Evolutionary conservation across 2,888 invertebrate genomes (phyloP), one percentile per base, ranked within the genome.

Genomic region (Blastobasis adustella): DNA sequence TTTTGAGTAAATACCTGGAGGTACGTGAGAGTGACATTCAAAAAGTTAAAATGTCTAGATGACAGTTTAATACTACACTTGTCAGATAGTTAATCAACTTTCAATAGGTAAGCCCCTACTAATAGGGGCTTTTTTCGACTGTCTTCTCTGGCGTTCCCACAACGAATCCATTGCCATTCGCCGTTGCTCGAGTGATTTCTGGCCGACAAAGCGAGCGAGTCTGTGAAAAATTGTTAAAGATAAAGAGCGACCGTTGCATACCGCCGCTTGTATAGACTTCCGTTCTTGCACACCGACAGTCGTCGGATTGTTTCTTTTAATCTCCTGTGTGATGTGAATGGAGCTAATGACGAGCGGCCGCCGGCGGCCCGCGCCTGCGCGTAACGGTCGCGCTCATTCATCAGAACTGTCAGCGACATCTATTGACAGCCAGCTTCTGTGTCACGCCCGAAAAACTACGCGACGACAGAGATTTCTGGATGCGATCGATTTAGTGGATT

Each of bases 391-490:
- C 66, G 72, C 78, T 83, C 84, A 84, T 85, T 84, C 83, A 85
- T 85, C 85, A 84, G 73, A 72, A 69, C 79, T 78, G 82, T 82
- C 83, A 80, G 73, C 81, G 84, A 81, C 86, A 84, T 84, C 82
- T 83, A 85, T 86, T 86, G 85, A 83, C 86, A 82, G 81, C 67
- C 66, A 69, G 75, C 79, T 79, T 71, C 78, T 77, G 79, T 79
- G 76, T 70, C 76, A 79, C 72, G 77, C 81, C 72, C 64, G 62
- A 54, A 49, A 52, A 51, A 49, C 56, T 53, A 56, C 49, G 46
- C 52, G 50, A 48, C 53, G 56, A 53, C 49, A 46, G 55, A 58
- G 47, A 56, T 50, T 52, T 49, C 51, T 52, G 51, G 8, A 50
- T 37, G 23, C 23, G 23, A 23, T 23, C 23, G 23, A 23, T 23